Evolutionary conservation across 2,797 vertebrate species (phyloP).

Genomic region (Semaprochilodus insignis): DNA sequence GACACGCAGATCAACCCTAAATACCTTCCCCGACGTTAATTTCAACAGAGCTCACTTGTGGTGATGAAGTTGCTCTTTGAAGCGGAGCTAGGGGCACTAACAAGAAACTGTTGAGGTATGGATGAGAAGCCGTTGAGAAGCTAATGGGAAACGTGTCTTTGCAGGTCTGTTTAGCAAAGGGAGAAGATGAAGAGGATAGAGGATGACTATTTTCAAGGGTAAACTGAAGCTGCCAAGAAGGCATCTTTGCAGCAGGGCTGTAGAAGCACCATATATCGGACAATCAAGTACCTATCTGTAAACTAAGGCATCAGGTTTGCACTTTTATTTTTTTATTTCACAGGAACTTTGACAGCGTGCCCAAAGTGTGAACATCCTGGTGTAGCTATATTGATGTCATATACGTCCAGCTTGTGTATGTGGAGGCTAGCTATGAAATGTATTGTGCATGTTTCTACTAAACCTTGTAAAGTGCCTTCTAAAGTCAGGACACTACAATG

Average conservation of each 20-base stretch:
- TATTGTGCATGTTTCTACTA: too few relatives aligned
- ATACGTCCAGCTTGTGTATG: background rate
- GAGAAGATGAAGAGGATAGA: slow-evolving; percentile 37
- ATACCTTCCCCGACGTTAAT: background rate
- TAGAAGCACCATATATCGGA: too few relatives aligned
- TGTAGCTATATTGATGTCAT: background rate
- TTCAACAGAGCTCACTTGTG: background rate
- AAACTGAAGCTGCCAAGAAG: background rate
- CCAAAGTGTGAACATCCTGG: background rate
- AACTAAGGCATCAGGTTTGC: background rate
- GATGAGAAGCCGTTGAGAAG: slow-evolving; percentile 31
- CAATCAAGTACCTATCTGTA: too few relatives aligned
- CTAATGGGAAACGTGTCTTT: slow-evolving; percentile 57
- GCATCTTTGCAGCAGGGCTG: background rate
- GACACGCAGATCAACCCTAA: too few relatives aligned
- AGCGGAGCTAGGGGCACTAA: background rate
- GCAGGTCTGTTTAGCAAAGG: slow-evolving; percentile 57
- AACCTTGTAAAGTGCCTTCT: too few relatives aligned
- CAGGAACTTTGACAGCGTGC: background rate
- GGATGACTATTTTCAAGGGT: slow-evolving; percentile 14
- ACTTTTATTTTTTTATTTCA: background rate
- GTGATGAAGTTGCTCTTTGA: background rate
- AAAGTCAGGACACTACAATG: too few relatives aligned
- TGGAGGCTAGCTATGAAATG: background rate
- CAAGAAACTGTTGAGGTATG: background rate